Base-by-base conservation (phyloP, 2,888 invertebrate genomes). In the Caenorhabditis sinica region DNA sequence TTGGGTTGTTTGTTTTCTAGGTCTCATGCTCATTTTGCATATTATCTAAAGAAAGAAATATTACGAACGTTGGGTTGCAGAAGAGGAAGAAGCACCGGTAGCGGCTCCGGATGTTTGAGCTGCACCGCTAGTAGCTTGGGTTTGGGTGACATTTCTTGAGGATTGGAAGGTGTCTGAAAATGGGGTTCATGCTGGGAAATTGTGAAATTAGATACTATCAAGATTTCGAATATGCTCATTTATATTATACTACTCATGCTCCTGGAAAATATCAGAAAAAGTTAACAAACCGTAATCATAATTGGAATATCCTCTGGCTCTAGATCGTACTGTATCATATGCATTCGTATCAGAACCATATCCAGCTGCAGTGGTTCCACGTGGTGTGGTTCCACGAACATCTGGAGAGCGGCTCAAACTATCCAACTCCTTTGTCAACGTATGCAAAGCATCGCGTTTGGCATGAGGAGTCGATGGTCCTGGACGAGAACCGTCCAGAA, bases 351-450 rank as follows among this genome's bases (percentile, higher is more conserved):
- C 92, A 65, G 90, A 87, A 9, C 90, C 74, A 71, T 91, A 91
- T 36, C 90, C 90, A n/a, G 87, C 87, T 33, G 85, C 63, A 25
- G 72, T 74, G 61, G 82, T 65, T 45, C 79, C 84, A 43, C 82
- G 66, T 69, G 75, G 83, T 13, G 77, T 72, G 25, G 69, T 36
- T 40, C 85, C 85, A 40, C 85, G 75, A 20, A 75, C 66, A 36
- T 87, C 90, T 15, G 92, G 92, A 11, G 92, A 91, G 13, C 92
- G 71, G 49, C 90, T 89, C 74, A 93, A 71, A 15, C 92, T 90
- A 85, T 92, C 93, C 73, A 93, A 84, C 87, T 93, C 93, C 53
- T 90, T 89, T 82, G 93, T 93, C 74, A 93, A 88, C 6, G 90
- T 90, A 83, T 91, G 90, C 66, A 93, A 87, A 30, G 93, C 93